A percentile compares a stretch with the other conserved stretches of the same genome.
phyloP scores from a whole-genome alignment of 2,888 invertebrate species.

The Dolichopus griseipennis region DNA sequence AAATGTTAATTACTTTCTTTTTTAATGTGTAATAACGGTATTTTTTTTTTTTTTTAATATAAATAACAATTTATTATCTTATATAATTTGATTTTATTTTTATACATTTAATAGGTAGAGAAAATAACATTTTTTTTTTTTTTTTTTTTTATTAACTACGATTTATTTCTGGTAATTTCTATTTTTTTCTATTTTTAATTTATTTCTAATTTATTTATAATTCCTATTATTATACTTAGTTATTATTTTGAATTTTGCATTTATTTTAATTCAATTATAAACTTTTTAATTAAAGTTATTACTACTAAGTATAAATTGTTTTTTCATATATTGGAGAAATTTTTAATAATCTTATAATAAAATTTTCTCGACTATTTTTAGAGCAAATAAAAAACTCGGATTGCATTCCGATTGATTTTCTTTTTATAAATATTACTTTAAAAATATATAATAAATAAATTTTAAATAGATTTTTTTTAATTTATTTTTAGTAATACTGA shows the following conservation, averaged over 20 bases:
- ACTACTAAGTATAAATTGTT: neutral
- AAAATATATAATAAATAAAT: no score
- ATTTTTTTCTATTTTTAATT: conserved; percentile 27
- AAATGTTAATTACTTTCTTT: no score
- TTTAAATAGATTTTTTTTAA: no score
- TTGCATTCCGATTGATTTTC: neutral
- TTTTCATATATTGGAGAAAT: neutral
- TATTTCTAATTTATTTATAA: conserved; percentile 17
- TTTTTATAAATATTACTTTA: neutral
- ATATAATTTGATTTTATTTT: no score
- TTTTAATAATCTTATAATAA: neutral
- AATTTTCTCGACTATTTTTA: neutral
- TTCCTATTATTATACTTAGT: conserved; percentile 25
- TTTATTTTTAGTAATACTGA: no score
- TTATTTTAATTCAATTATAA: neutral
- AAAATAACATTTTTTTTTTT: no score
- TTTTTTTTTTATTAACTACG: no score
- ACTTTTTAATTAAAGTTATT: no score
- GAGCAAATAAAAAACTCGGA: neutral
- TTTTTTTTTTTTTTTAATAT: no score
- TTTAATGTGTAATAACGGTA: no score
- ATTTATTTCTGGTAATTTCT: conserved; percentile 47
- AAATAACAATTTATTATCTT: no score
- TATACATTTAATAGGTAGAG: no score
- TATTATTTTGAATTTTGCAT: neutral